Conservation (phyloP, 37 sponge, comb jelly and placozoan species). For the Spongia lamella region DNA sequence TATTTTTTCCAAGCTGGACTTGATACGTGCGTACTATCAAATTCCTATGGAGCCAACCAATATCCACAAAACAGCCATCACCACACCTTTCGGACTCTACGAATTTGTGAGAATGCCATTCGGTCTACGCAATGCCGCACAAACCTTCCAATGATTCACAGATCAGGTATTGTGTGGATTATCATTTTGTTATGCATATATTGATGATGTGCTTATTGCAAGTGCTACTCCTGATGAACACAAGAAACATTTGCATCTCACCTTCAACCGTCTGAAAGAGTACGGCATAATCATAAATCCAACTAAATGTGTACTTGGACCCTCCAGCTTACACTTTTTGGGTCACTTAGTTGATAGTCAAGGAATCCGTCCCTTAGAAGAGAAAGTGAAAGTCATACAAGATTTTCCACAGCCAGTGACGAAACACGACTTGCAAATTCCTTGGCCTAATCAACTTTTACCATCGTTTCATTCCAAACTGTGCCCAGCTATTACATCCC, state of each 20-base stretch:
- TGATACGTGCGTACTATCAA: slow-evolving; percentile 22
- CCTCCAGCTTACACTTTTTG: slow-evolving; percentile 30
- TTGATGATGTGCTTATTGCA: slow-evolving; percentile 55
- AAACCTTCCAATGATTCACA: slow-evolving; percentile 20
- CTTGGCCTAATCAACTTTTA: slow-evolving; percentile 45
- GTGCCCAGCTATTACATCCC: slow-evolving; percentile 29
- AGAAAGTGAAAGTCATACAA: slow-evolving; percentile 37
- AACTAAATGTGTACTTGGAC: slow-evolving; percentile 42
- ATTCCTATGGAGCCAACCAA: slow-evolving; percentile 28
- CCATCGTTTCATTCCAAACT: no score
- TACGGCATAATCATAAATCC: slow-evolving; percentile 48
- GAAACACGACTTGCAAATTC: slow-evolving; percentile 24
- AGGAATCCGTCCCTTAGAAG: slow-evolving; percentile 21
- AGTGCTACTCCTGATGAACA: slow-evolving; percentile 42
- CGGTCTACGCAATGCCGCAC: slow-evolving; percentile 40
- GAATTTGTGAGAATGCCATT: not conserved
- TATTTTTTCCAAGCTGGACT: no score
- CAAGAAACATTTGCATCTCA: slow-evolving; percentile 39
- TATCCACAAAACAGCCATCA: slow-evolving; percentile 38
- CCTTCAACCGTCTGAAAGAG: slow-evolving; percentile 28
- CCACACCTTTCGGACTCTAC: not conserved
- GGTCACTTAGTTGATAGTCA: slow-evolving; percentile 43
- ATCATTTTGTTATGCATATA: slow-evolving; percentile 32
- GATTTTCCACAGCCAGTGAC: slow-evolving; percentile 17
- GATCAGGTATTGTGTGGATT: slow-evolving; percentile 61